Percentiles rank a stretch among this genome's conserved stretches.
These are phyloP conservation scores for Colistium nudipinnis DNA, from an alignment of 2,113 vertebrate genomes.

Conservation along the genomic window DNA sequence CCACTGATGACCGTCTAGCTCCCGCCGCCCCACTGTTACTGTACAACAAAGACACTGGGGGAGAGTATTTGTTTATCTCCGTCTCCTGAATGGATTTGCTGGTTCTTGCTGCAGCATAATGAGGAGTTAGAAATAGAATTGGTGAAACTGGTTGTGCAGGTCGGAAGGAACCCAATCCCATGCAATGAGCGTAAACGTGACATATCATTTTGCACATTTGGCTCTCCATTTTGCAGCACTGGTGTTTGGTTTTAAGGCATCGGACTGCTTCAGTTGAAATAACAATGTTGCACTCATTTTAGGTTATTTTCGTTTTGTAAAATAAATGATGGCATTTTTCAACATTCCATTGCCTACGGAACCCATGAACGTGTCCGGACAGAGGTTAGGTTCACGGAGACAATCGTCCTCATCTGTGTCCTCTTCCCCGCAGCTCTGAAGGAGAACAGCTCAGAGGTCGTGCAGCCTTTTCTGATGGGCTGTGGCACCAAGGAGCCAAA, in stretches of 20 bases:
- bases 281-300: neutral
- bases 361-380: neutral
- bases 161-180: neutral
- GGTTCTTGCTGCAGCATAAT: neutral
- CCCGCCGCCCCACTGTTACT: slow-evolving; percentile 14
- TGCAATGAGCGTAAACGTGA: neutral
- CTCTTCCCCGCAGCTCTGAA: slow-evolving; percentile 86
- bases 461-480: slow-evolving; percentile 98
- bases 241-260: neutral
- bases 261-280: neutral
- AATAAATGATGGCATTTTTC: neutral
- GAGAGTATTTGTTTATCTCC: neutral
- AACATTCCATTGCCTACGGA: no score
- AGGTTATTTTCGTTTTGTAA: neutral
- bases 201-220: neutral
- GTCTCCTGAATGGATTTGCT: slow-evolving; percentile 2
- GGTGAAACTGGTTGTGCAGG: neutral
- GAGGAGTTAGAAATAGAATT: neutral
- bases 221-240: neutral
- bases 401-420: neutral
- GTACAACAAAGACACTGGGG: neutral
- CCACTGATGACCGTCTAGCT: slow-evolving; percentile 5
- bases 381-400: neutral
- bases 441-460: slow-evolving; percentile 98
- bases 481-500: slow-evolving; percentile 99